These are phyloP conservation scores for Osmerus eperlanus DNA, from an alignment of 2,113 vertebrate genomes.

Conservation along the genomic window DNA sequence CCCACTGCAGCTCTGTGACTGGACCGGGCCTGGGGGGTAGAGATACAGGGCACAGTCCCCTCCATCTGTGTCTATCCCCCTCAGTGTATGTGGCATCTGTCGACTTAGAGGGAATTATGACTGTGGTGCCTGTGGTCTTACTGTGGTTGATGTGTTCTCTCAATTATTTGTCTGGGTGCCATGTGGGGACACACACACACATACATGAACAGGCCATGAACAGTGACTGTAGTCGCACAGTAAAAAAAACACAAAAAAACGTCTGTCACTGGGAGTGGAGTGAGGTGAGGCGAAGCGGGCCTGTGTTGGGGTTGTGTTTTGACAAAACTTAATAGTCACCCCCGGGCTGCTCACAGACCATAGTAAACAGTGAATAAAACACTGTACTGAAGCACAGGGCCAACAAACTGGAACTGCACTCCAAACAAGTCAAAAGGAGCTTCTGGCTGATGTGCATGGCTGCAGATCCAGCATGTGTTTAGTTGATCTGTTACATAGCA, in stretches of 20 bases:
- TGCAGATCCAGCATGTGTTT: slow-evolving; percentile 18
- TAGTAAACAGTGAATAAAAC: slow-evolving; percentile 19
- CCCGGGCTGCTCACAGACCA: slow-evolving; percentile 4
- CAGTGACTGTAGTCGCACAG: too few species aligned
- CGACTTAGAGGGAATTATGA: slow-evolving; percentile 14
- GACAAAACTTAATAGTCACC: slow-evolving; percentile 32
- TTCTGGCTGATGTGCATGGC: slow-evolving; percentile 6
- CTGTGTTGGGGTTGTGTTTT: slow-evolving; percentile 31
- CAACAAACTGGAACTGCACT: not conserved
- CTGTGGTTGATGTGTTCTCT: not conserved
- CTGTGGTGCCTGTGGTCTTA: not conserved
- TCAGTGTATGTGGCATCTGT: slow-evolving; percentile 17
- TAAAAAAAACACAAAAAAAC: not conserved
- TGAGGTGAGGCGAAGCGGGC: not conserved
- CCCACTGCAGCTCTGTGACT: slow-evolving; percentile 8
- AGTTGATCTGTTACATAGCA: slow-evolving; percentile 12
- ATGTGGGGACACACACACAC: slow-evolving; percentile 8
- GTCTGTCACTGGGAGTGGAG: not conserved
- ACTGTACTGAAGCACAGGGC: slow-evolving; percentile 10
- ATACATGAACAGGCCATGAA: not conserved
- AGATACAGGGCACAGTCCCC: slow-evolving; percentile 6
- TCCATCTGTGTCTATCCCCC: slow-evolving; percentile 17
- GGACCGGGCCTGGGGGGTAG: not conserved
- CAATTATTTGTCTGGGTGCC: not conserved
- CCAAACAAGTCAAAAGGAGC: not conserved